Conservation (phyloP, 1,140 invertebrate species). For the Orius laevigatus region DNA sequence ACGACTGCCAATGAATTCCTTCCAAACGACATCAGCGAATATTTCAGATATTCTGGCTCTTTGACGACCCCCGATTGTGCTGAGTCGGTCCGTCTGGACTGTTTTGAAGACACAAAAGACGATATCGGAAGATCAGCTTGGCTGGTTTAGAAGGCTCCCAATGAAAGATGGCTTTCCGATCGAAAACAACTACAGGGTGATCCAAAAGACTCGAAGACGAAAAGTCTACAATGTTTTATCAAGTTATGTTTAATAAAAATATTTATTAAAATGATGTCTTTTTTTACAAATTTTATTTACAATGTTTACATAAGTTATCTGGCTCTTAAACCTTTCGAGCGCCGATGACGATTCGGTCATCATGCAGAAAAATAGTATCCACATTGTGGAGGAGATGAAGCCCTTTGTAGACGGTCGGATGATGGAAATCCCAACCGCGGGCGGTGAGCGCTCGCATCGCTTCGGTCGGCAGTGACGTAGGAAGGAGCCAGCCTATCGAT, state of each 20-base stretch:
- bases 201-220: no score
- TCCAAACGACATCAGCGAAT: no score
- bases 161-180: no score
- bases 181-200: no score
- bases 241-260: no score
- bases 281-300: conserved; percentile 23
- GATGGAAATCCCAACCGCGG: conserved; percentile 36
- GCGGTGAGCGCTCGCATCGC: conserved; percentile 37
- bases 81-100: conserved; percentile 15
- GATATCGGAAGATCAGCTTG: no score
- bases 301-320: conserved; percentile 2
- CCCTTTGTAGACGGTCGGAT: conserved; percentile 38
- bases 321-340: conserved; percentile 14
- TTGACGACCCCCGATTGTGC: no score
- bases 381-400: conserved; percentile 32
- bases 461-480: conserved; percentile 39
- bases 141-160: no score
- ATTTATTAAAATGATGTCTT: background rate
- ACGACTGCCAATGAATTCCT: no score
- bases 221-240: no score
- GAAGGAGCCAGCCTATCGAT: conserved; percentile 34
- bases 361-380: conserved; percentile 30
- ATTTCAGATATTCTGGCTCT: no score
- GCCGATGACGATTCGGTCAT: conserved; percentile 15
- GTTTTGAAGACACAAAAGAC: no score